phyloP scores from a whole-genome alignment of 64 coral and sea anemone species.

The Montipora cactus region DNA sequence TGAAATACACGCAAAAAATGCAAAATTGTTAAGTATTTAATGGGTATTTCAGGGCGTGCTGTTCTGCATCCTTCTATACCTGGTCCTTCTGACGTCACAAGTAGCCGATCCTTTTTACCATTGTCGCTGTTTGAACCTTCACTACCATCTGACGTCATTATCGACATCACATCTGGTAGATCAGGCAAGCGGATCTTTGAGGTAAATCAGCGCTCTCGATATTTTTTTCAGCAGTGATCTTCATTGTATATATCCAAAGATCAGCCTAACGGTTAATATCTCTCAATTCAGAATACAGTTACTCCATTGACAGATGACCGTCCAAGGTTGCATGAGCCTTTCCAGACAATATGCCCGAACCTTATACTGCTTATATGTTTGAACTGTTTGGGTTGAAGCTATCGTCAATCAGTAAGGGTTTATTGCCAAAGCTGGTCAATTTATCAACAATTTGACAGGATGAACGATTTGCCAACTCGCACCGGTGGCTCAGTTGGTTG shows the following conservation, averaged over 20 bases:
- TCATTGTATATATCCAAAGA: no score
- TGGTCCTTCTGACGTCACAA: conserved; percentile 22
- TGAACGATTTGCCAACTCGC: no score
- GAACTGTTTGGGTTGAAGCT: no score
- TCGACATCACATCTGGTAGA: not conserved
- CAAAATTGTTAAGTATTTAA: not conserved
- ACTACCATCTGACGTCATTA: conserved; percentile 7
- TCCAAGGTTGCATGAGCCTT: no score
- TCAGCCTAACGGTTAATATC: no score
- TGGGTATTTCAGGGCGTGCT: conserved; percentile 19
- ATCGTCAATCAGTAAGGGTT: no score
- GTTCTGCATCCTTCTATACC: conserved; percentile 38
- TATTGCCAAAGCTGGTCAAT: no score
- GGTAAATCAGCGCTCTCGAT: not conserved
- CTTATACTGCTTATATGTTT: no score
- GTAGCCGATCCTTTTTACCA: conserved; percentile 35
- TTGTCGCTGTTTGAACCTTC: not conserved
- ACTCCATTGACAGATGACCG: no score
- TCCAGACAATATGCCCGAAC: no score
- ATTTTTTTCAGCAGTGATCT: not conserved
- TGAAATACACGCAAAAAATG: not conserved
- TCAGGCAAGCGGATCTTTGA: not conserved
- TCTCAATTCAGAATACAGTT: not conserved
- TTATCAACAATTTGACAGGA: no score
- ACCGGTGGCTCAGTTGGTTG: no score